Conservation (phyloP, 2,113 vertebrate species). For the Myotis brandtii region DNA sequence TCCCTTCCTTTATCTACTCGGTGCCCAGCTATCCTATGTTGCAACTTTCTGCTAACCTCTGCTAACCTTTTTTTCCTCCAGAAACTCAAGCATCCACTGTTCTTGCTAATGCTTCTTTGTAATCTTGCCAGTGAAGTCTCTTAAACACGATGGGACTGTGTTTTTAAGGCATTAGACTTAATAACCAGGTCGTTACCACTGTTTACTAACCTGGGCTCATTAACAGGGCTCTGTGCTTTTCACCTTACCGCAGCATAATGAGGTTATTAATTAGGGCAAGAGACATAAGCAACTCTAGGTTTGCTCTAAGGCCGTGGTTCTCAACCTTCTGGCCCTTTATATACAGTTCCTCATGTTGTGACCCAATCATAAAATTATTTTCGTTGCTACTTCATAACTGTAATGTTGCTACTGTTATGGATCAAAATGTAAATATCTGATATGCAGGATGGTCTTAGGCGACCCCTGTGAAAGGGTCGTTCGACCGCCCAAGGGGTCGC, state of each 20-base stretch:
- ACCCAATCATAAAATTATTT: too few species aligned
- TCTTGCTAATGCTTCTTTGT: conserved; percentile 18
- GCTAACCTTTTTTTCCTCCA: not conserved
- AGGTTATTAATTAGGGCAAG: conserved; percentile 70
- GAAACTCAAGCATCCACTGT: not conserved
- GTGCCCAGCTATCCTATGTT: not conserved
- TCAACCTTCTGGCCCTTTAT: too few species aligned
- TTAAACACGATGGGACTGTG: conserved; percentile 33
- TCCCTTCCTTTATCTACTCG: not conserved
- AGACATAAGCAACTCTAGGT: conserved; percentile 53
- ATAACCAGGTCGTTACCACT: conserved; percentile 38
- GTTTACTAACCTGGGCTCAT: conserved; percentile 34
- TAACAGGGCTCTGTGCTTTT: conserved; percentile 62
- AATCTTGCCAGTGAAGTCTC: conserved; percentile 31
- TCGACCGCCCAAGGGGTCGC: too few species aligned
- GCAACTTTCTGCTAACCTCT: conserved; percentile 10
- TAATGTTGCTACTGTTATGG: too few species aligned
- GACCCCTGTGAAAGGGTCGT: too few species aligned
- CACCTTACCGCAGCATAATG: conserved; percentile 69
- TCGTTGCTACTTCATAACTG: too few species aligned
- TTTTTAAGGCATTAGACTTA: conserved; percentile 37
- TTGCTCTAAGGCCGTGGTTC: conserved; percentile 48
- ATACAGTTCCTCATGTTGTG: too few species aligned
- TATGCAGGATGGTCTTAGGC: too few species aligned
- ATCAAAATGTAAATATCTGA: too few species aligned